phyloP scores from a whole-genome alignment of 2,797 vertebrate genomes.

The Crypturellus tataupa region DNA sequence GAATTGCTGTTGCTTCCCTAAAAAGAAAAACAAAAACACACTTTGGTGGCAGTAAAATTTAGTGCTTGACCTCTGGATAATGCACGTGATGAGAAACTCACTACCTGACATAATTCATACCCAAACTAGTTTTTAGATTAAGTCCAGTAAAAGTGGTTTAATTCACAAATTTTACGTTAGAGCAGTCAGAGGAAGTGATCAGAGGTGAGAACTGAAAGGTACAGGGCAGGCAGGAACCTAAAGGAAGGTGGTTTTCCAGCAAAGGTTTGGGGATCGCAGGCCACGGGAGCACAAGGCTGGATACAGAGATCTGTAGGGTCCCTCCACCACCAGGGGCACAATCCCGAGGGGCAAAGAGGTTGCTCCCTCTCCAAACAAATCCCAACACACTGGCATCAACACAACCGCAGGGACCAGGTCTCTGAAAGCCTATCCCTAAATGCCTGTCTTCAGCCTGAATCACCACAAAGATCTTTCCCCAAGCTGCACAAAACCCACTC shows the following conservation, averaged over 20 bases:
- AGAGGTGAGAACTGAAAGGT: background rate
- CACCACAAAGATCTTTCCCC: background rate
- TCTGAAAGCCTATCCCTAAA: background rate
- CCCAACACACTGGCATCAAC: background rate
- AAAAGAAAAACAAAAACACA: background rate
- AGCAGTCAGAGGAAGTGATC: fast-evolving
- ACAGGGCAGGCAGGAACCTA: background rate
- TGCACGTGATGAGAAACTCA: background rate
- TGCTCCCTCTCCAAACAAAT: background rate
- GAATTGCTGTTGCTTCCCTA: background rate
- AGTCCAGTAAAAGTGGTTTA: background rate
- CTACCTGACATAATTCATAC: fast-evolving
- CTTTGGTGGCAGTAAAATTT: slow-evolving; percentile 19
- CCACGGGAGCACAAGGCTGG: background rate
- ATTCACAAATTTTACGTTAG: fast-evolving
- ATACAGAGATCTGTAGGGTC: background rate
- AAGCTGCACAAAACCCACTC: background rate
- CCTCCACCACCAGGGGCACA: background rate
- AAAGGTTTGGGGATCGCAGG: background rate
- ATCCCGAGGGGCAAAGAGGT: background rate
- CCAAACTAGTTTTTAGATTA: background rate
- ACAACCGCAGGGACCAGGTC: fast-evolving
- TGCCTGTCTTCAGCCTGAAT: background rate
- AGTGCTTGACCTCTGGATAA: background rate
- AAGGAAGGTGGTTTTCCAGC: background rate